These are phyloP conservation scores for Chaetodon trifasciatus DNA, from an alignment of 2,797 vertebrate genomes.

Conservation along the genomic window DNA sequence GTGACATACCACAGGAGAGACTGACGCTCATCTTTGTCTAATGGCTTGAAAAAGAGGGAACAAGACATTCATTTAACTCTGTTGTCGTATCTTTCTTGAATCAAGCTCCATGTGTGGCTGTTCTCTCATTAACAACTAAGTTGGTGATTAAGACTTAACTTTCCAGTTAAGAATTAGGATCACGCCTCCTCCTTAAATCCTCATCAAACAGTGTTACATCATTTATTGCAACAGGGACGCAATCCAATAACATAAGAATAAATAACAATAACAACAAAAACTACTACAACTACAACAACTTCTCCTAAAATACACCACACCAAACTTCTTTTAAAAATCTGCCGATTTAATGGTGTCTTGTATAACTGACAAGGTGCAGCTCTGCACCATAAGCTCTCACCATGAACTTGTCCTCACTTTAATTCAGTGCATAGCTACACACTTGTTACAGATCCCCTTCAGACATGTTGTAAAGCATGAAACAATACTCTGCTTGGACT, in stretches of 20 bases:
- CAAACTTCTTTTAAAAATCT: neutral
- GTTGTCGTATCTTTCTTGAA: neutral
- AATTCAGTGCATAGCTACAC: neutral
- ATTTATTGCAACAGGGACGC: conserved; percentile 7
- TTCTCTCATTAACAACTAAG: conserved; percentile 23
- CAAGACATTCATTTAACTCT: conserved; percentile 29
- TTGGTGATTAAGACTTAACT: conserved; percentile 38
- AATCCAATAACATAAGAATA: conserved; percentile 1
- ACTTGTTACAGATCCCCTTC: too few species aligned
- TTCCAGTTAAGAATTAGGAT: conserved; percentile 34
- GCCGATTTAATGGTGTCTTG: neutral
- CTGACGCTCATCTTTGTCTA: conserved; percentile 66
- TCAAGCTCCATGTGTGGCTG: neutral
- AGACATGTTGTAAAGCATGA: neutral
- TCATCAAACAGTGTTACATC: conserved; percentile 18
- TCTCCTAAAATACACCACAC: too few species aligned
- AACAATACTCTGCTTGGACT: too few species aligned
- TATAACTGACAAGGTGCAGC: accelerated
- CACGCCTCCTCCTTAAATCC: conserved; percentile 33
- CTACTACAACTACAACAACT: too few species aligned
- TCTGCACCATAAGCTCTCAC: neutral
- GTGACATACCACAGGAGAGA: conserved; percentile 67
- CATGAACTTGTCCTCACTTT: neutral
- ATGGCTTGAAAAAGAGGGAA: conserved; percentile 69
- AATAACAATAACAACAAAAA: too few species aligned